These are phyloP conservation scores for Drosophila mulleri DNA, from an alignment of 2,888 invertebrate species.

Conservation along the genomic window DNA sequence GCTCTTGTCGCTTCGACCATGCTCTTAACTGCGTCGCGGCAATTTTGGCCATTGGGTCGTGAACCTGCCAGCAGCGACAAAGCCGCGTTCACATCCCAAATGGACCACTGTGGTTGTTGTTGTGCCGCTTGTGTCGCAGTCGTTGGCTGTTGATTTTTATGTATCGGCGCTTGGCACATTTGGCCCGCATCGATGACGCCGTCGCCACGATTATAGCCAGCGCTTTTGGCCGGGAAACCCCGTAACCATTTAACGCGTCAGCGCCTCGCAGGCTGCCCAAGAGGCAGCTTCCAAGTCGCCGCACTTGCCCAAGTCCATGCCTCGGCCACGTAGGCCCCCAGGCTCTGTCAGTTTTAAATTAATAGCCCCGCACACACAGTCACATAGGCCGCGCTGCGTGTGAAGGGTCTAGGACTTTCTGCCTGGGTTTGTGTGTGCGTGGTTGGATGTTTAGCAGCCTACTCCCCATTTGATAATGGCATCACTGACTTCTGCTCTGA, in stretches of 20 bases:
- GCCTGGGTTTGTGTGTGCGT: slow-evolving; percentile 26
- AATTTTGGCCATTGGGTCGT: slow-evolving; percentile 68
- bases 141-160: slow-evolving; percentile 70
- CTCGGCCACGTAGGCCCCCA: slow-evolving; percentile 66
- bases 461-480: slow-evolving; percentile 66
- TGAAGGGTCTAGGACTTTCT: background rate
- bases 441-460: slow-evolving; percentile 30
- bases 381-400: slow-evolving; percentile 35
- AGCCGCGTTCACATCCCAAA: slow-evolving; percentile 61
- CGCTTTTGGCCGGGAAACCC: slow-evolving; percentile 64
- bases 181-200: slow-evolving; percentile 57
- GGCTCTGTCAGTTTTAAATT: slow-evolving; percentile 75
- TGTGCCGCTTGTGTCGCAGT: slow-evolving; percentile 7
- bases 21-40: slow-evolving; percentile 59
- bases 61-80: slow-evolving; percentile 63
- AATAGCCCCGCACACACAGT: slow-evolving; percentile 63
- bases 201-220: slow-evolving; percentile 40
- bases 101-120: slow-evolving; percentile 45
- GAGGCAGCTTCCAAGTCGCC: slow-evolving; percentile 53
- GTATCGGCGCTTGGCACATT: slow-evolving; percentile 69
- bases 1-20: slow-evolving; percentile 12
- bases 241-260: slow-evolving; percentile 78
- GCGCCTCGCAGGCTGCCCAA: slow-evolving; percentile 73
- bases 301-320: slow-evolving; percentile 34
- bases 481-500: slow-evolving; percentile 71